phyloP scores from a whole-genome alignment of 1,140 invertebrate species.

The Neoseiulus cucumeris region DNA sequence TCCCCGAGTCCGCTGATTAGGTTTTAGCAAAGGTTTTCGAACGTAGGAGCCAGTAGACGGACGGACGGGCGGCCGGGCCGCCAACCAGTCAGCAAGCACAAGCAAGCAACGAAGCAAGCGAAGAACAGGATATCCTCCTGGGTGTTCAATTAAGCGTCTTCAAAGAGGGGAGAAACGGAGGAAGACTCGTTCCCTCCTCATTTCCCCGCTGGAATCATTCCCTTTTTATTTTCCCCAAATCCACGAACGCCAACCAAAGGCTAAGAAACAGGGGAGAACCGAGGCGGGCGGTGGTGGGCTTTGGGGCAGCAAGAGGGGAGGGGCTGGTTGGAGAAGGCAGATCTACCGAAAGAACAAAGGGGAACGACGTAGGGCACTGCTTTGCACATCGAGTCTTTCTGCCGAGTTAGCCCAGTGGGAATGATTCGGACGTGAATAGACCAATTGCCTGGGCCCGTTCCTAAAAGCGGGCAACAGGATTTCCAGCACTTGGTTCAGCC shows the following conservation, averaged over 20 bases:
- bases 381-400: neutral
- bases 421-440: constrained; percentile 10
- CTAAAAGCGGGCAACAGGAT: too few species aligned
- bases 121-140: constrained; percentile 4
- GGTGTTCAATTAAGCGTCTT: constrained; percentile 12
- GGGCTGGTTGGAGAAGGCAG: too few species aligned
- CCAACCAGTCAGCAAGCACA: neutral
- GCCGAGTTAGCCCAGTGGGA: neutral
- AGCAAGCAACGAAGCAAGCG: neutral
- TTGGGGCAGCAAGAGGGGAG: too few species aligned
- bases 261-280: neutral
- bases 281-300: neutral
- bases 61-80: too few species aligned
- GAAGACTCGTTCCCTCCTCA: neutral
- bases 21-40: too few species aligned
- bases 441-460: neutral
- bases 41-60: neutral
- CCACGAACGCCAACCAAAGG: neutral
- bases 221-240: too few species aligned
- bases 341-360: too few species aligned
- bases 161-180: constrained; percentile 1
- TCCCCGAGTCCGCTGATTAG: too few species aligned
- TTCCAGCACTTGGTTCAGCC: too few species aligned
- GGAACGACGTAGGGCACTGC: neutral
- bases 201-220: too few species aligned